These are phyloP conservation scores for Calliphora vomitoria DNA, from an alignment of 2,888 invertebrate genomes.

Conservation along the genomic window DNA sequence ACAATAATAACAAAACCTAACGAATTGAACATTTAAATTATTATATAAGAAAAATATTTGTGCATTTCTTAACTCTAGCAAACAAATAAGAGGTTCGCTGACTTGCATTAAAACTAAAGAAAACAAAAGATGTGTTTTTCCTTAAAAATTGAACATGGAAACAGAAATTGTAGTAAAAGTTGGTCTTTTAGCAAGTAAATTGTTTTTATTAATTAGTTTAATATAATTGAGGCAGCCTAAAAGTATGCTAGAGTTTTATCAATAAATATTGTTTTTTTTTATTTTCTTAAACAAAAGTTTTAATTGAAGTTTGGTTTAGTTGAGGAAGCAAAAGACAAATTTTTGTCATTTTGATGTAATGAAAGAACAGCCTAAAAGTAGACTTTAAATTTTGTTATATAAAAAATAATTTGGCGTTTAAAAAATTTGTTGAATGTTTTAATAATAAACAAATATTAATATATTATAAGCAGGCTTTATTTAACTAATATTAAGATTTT, in stretches of 20 bases:
- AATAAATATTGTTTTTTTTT: constrained; percentile 20
- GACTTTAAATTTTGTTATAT: not conserved
- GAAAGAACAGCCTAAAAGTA: not conserved
- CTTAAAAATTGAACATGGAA: no score
- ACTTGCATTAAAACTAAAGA: not conserved
- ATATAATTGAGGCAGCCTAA: constrained; percentile 9
- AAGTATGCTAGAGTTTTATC: constrained; percentile 37
- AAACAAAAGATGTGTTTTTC: no score
- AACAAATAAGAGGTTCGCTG: not conserved
- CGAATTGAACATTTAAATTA: constrained; percentile 47
- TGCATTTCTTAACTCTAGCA: not conserved
- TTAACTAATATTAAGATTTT: not conserved
- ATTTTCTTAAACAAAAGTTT: not conserved
- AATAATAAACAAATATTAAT: no score
- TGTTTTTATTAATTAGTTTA: constrained; percentile 17
- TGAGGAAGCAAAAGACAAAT: not conserved
- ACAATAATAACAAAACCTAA: constrained; percentile 10
- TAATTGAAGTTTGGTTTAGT: constrained; percentile 1
- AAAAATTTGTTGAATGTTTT: not conserved
- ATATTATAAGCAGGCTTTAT: no score
- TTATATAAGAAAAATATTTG: constrained; percentile 12
- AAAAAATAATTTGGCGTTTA: not conserved
- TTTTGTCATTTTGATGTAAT: not conserved
- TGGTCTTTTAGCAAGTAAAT: not conserved
- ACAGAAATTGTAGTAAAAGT: not conserved